Percentiles rank a stretch among this genome's conserved stretches.
Conservation (phyloP, 2,888 invertebrate genomes). For the Spatulosminthurus flaviceps region DNA sequence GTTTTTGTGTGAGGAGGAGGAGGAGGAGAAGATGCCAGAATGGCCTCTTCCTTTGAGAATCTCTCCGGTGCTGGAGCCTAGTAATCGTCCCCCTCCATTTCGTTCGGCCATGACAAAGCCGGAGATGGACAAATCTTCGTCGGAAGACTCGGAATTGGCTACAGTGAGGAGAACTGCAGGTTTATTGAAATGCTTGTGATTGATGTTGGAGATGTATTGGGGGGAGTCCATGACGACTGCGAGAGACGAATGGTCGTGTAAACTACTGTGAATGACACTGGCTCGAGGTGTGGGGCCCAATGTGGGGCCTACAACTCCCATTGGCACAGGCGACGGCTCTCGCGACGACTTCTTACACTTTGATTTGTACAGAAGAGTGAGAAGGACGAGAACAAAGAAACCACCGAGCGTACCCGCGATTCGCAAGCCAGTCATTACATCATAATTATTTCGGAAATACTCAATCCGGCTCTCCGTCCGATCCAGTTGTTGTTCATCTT, state of each 20-base stretch:
- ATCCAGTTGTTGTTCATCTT: constrained; percentile 20
- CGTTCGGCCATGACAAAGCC: constrained; percentile 19
- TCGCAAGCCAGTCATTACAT: constrained; percentile 91
- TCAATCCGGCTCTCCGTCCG: constrained; percentile 70
- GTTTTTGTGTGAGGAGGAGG: constrained; percentile 1
- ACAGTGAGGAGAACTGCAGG: constrained; percentile 49
- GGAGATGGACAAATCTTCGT: constrained; percentile 44
- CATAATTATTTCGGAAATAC: constrained; percentile 89
- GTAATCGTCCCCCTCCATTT: constrained; percentile 6
- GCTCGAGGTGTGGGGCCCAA: constrained; percentile 21
- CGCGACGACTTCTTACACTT: constrained; percentile 69
- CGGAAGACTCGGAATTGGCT: constrained; percentile 50
- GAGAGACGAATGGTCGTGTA: background rate
- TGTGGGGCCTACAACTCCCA: constrained; percentile 35
- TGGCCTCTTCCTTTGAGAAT: background rate
- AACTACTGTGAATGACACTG: background rate
- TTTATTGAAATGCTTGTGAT: constrained; percentile 47
- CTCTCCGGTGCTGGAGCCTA: background rate
- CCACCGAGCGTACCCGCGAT: constrained; percentile 91
- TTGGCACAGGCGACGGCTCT: constrained; percentile 31
- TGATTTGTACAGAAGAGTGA: constrained; percentile 90
- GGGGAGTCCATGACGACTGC: background rate
- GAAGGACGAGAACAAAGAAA: constrained; percentile 90
- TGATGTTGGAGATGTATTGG: constrained; percentile 54
- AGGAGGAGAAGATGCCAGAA: background rate